A percentile compares a stretch with the other conserved stretches of the same genome.
Conservation (phyloP, 2,797 vertebrate genomes). For the Bufotes viridis region DNA sequence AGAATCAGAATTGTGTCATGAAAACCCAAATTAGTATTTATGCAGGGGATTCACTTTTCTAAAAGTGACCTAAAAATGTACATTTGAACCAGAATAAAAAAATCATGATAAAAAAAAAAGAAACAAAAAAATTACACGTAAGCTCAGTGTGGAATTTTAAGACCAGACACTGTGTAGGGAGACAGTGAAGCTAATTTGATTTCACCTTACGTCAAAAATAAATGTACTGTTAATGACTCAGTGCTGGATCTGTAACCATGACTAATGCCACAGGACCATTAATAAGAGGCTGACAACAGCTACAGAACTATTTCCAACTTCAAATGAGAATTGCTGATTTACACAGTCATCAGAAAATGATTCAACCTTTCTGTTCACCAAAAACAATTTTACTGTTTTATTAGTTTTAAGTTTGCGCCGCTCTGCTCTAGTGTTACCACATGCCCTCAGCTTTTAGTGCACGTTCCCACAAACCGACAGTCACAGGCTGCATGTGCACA, state of each 20-base stretch:
- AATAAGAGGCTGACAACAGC: constrained; percentile 78
- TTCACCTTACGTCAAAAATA: constrained; percentile 86
- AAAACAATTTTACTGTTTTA: not conserved
- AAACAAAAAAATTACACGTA: constrained; percentile 34
- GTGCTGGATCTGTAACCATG: constrained; percentile 81
- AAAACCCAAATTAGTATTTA: not conserved
- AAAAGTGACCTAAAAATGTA: not conserved
- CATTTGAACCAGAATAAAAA: constrained; percentile 51
- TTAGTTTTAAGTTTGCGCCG: not conserved
- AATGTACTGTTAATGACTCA: constrained; percentile 85
- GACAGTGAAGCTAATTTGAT: constrained; percentile 80
- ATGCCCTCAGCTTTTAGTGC: not conserved
- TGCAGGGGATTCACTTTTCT: not conserved
- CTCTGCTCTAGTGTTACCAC: not conserved
- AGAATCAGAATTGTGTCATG: not conserved
- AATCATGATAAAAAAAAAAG: constrained; percentile 41
- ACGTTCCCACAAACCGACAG: not conserved
- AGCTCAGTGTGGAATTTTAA: constrained; percentile 70
- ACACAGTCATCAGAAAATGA: constrained; percentile 39
- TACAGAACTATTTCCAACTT: constrained; percentile 76
- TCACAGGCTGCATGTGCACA: not conserved
- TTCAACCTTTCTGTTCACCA: not conserved
- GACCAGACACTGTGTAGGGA: constrained; percentile 69
- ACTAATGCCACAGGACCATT: constrained; percentile 83
- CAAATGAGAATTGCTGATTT: constrained; percentile 68